These are phyloP conservation scores for Drosophila busckii DNA, from an alignment of 1,140 invertebrate species.

Conservation along the genomic window DNA sequence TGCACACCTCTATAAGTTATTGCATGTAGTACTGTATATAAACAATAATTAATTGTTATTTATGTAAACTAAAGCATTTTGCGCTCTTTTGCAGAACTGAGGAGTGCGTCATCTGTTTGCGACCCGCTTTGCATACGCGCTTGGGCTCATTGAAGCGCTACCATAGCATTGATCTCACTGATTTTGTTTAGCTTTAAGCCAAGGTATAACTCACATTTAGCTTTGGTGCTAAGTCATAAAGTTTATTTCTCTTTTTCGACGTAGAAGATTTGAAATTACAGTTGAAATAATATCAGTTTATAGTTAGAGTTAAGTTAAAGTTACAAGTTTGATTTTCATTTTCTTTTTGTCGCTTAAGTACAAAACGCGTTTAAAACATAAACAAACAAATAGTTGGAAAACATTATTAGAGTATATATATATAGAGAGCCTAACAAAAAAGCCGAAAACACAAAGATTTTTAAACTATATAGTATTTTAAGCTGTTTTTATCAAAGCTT, in stretches of 20 bases:
- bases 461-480: too few relatives aligned
- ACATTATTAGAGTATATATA: too few relatives aligned
- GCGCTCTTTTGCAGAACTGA: constrained; percentile 63
- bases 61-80: constrained; percentile 1
- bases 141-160: constrained; percentile 53
- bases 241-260: constrained; percentile 57
- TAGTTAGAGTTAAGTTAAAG: constrained; percentile 32
- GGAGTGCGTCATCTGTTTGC: constrained; percentile 66
- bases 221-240: constrained; percentile 44
- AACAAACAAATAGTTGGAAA: constrained; percentile 28
- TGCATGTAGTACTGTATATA: constrained; percentile 53
- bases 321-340: constrained; percentile 19
- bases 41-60: background rate
- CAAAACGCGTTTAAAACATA: constrained; percentile 49
- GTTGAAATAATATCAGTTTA: constrained; percentile 34
- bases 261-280: constrained; percentile 62
- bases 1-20: constrained; percentile 27
- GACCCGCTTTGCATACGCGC: constrained; percentile 48
- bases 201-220: background rate
- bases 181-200: constrained; percentile 43
- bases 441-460: too few relatives aligned
- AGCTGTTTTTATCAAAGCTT: too few relatives aligned
- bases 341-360: constrained; percentile 51
- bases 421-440: too few relatives aligned
- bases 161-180: constrained; percentile 58